Conservation (phyloP, 53 echinoderm and acorn worm genomes). For the Holothuria scabra region DNA sequence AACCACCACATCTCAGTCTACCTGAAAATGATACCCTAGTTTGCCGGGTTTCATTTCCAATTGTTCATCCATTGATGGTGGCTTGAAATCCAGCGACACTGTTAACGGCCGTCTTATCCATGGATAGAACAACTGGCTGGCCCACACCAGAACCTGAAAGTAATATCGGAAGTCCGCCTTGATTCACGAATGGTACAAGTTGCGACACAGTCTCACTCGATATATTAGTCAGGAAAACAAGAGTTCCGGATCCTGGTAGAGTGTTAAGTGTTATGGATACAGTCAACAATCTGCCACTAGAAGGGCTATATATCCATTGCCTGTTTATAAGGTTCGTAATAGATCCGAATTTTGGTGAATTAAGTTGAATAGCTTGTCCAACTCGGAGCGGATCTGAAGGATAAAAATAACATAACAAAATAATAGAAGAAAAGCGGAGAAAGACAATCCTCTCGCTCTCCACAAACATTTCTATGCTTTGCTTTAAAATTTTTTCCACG, state of each 20-base stretch:
- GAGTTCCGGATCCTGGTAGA: neutral
- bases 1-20: too few relatives aligned
- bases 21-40: too few relatives aligned
- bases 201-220: neutral
- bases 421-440: too few relatives aligned
- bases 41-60: too few relatives aligned
- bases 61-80: neutral
- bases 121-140: slow-evolving; percentile 22
- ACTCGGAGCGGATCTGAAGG: neutral
- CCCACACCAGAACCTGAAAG: neutral
- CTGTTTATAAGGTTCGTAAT: slow-evolving; percentile 34
- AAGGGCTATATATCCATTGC: slow-evolving; percentile 7
- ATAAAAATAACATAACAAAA: neutral
- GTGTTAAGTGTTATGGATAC: neutral
- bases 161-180: neutral
- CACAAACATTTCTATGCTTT: too few relatives aligned
- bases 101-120: slow-evolving; percentile 13
- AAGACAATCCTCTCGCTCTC: too few relatives aligned
- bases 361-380: neutral
- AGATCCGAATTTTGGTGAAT: slow-evolving; percentile 21
- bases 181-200: neutral
- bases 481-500: too few relatives aligned
- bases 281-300: neutral
- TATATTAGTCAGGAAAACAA: neutral
- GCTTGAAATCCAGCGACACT: slow-evolving; percentile 22